phyloP scores from a whole-genome alignment of 2,888 invertebrate genomes.

The Lasioglossum zephyrum region DNA sequence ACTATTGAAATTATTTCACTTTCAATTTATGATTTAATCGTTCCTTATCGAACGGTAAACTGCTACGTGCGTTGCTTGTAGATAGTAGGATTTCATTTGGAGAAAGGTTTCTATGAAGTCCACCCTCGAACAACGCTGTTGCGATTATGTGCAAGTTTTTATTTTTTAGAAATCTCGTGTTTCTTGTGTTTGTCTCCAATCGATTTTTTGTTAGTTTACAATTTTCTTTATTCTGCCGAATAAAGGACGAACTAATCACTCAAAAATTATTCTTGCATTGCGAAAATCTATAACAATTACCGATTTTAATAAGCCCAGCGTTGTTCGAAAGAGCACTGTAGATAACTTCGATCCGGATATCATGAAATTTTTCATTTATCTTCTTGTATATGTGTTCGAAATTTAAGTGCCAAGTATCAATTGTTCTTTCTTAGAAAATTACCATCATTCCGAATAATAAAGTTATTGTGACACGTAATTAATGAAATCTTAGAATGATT shows the following conservation, averaged over 20 bases:
- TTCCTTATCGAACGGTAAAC: not conserved
- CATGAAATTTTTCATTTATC: not conserved
- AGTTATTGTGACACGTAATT: not conserved
- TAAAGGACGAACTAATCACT: no score
- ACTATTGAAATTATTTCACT: not conserved
- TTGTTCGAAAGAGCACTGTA: not conserved
- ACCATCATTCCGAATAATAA: not conserved
- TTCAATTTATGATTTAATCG: not conserved
- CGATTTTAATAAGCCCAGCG: no score
- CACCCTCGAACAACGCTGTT: not conserved
- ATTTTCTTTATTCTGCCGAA: no score
- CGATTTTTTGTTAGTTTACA: no score
- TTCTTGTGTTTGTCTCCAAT: no score
- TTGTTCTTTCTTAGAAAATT: not conserved
- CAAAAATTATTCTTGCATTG: no score
- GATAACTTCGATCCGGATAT: not conserved
- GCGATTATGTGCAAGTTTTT: no score
- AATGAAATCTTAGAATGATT: not conserved
- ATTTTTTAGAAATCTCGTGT: no score
- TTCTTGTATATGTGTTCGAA: no score
- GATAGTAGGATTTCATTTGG: not conserved
- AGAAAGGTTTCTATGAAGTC: no score
- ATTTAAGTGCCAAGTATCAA: not conserved
- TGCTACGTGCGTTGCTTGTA: not conserved
- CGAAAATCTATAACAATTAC: no score